phyloP scores from a whole-genome alignment of 1,140 invertebrate species.

The Delia radicum region DNA sequence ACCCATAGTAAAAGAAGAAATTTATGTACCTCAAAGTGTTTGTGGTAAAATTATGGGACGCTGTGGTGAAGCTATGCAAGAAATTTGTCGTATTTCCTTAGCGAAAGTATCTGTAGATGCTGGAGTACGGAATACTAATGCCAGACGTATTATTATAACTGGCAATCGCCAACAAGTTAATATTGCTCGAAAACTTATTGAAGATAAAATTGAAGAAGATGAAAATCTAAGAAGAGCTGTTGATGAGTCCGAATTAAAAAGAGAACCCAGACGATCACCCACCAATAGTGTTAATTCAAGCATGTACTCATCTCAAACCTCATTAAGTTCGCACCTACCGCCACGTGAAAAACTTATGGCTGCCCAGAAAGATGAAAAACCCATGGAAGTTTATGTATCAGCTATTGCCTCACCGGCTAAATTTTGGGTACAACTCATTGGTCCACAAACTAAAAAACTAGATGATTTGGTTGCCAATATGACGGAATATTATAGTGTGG shows the following conservation, averaged over 20 bases:
- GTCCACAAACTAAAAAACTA: constrained; percentile 67
- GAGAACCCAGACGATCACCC: constrained; percentile 58
- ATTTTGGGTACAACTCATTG: constrained; percentile 83
- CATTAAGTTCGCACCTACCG: constrained; percentile 43
- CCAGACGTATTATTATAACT: constrained; percentile 59
- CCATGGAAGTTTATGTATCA: constrained; percentile 79
- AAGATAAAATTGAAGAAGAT: constrained; percentile 64
- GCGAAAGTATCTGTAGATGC: constrained; percentile 47
- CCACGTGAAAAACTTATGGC: constrained; percentile 51
- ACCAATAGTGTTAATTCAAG: constrained; percentile 45
- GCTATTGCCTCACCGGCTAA: constrained; percentile 74
- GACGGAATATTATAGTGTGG: constrained; percentile 72
- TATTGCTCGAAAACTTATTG: constrained; percentile 61
- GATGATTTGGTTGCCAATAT: constrained; percentile 75
- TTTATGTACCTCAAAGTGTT: constrained; percentile 65
- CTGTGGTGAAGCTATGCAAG: constrained; percentile 68
- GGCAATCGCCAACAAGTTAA: constrained; percentile 64
- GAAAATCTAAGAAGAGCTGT: constrained; percentile 56
- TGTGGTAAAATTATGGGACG: constrained; percentile 71
- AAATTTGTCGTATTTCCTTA: constrained; percentile 61
- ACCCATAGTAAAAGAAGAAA: constrained; percentile 65
- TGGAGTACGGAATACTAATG: constrained; percentile 41
- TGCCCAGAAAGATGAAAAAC: constrained; percentile 57
- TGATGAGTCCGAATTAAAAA: constrained; percentile 57
- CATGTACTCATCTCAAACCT: constrained; percentile 49